A percentile compares a stretch with the other conserved stretches of the same genome.
phyloP scores from a whole-genome alignment of 2,797 vertebrate species.

The Pantherophis vulpinus region DNA sequence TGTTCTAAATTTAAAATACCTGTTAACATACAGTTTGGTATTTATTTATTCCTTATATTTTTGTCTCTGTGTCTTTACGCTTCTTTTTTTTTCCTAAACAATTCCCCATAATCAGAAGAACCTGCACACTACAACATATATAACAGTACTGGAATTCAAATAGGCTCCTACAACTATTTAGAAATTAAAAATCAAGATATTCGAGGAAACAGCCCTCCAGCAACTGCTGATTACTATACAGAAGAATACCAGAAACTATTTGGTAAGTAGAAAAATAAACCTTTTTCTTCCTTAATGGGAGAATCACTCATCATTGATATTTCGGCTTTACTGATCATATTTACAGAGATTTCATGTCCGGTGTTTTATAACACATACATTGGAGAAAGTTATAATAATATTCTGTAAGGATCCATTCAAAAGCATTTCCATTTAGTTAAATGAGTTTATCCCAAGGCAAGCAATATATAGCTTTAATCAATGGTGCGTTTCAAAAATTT shows the following conservation, averaged over 20 bases:
- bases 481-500: too few relatives aligned
- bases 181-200: slow-evolving; percentile 61
- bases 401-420: neutral
- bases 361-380: neutral
- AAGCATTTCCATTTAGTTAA: neutral
- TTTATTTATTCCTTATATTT: neutral
- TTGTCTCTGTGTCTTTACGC: neutral
- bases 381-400: neutral
- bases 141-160: slow-evolving; percentile 83
- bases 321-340: neutral
- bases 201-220: neutral
- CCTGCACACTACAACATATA: slow-evolving; percentile 66
- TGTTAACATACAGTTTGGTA: neutral
- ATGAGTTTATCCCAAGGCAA: neutral
- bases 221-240: slow-evolving; percentile 7
- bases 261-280: slow-evolving; percentile 62
- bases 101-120: slow-evolving; percentile 57
- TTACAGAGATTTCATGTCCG: neutral
- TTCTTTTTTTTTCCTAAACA: slow-evolving; percentile 21
- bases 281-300: neutral
- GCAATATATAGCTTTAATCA: neutral
- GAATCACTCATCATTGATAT: neutral
- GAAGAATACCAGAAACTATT: slow-evolving; percentile 43
- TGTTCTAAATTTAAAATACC: slow-evolving; percentile 1
- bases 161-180: slow-evolving; percentile 85